Conservation (phyloP, 53 echinoderm and acorn worm species). For the Crossaster papposus region DNA sequence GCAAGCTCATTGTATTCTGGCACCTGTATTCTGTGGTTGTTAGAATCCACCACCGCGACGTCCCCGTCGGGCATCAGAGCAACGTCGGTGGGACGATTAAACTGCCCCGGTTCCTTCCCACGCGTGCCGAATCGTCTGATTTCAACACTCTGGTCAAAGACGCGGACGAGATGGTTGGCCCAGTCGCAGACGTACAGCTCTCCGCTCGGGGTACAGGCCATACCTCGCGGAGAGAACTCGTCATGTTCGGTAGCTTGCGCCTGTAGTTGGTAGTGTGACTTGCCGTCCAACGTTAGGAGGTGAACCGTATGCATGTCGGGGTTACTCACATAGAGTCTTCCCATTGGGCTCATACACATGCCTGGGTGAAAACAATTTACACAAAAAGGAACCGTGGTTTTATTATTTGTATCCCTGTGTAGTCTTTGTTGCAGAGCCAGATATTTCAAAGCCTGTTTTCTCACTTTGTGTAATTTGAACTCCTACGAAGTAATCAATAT, state of each 20-base stretch:
- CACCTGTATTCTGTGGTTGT: conserved; percentile 64
- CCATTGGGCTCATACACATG: conserved; percentile 34
- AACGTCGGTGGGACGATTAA: conserved; percentile 49
- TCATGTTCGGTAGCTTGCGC: background rate
- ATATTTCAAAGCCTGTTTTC: no score
- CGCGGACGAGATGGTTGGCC: conserved; percentile 54
- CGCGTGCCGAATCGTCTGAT: conserved; percentile 30
- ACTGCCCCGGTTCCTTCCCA: conserved; percentile 49
- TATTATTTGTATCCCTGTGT: no score
- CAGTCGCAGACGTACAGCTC: conserved; percentile 64
- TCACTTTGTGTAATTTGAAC: no score
- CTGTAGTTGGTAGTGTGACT: background rate
- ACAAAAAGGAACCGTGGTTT: background rate
- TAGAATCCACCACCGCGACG: conserved; percentile 55
- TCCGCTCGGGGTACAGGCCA: conserved; percentile 47
- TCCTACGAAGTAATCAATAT: no score
- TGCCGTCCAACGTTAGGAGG: conserved; percentile 1
- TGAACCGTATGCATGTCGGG: conserved; percentile 52
- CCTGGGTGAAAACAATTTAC: background rate
- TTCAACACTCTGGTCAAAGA: conserved; percentile 34
- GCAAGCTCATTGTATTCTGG: background rate
- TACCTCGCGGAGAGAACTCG: conserved; percentile 58
- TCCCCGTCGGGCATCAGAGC: conserved; percentile 61
- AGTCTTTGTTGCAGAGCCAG: no score
- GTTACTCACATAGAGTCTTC: conserved; percentile 46